Percentiles rank a stretch among this genome's conserved stretches.
Conservation (phyloP, 1,140 invertebrate species). For the Eriosoma lanigerum region DNA sequence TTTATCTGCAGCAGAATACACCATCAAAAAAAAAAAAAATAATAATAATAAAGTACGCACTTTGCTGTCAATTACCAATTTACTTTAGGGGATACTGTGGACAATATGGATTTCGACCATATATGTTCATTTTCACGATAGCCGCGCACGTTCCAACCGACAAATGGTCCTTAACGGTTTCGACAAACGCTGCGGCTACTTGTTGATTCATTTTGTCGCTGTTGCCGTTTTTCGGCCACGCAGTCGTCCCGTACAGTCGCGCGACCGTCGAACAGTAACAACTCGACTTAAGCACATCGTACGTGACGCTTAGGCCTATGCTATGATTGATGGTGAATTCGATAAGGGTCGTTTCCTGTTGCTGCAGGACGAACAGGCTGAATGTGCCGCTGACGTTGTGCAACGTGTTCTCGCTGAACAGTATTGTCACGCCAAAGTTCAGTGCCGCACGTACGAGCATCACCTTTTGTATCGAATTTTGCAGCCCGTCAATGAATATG, state of each 20-base stretch:
- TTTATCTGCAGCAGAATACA: too few species aligned
- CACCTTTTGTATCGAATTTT: neutral
- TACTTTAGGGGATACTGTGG: too few species aligned
- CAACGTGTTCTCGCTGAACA: neutral
- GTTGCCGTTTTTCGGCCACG: neutral
- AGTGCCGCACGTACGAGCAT: neutral
- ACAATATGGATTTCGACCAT: neutral
- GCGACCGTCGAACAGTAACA: neutral
- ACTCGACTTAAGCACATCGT: neutral
- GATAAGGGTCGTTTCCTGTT: neutral
- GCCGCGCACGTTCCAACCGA: neutral
- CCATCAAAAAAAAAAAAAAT: too few species aligned
- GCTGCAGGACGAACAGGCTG: neutral
- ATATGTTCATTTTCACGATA: neutral
- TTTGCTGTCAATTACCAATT: too few species aligned
- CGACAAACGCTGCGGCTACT: neutral
- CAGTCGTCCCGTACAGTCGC: neutral
- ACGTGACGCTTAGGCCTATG: neutral
- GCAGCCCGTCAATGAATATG: neutral
- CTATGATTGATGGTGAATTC: neutral
- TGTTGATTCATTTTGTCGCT: neutral
- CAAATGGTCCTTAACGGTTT: neutral
- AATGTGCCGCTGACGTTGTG: slow-evolving; percentile 14
- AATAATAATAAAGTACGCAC: too few species aligned
- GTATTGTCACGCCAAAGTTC: neutral